phyloP scores from a whole-genome alignment of 2,113 vertebrate genomes.

The Pheucticus melanocephalus region DNA sequence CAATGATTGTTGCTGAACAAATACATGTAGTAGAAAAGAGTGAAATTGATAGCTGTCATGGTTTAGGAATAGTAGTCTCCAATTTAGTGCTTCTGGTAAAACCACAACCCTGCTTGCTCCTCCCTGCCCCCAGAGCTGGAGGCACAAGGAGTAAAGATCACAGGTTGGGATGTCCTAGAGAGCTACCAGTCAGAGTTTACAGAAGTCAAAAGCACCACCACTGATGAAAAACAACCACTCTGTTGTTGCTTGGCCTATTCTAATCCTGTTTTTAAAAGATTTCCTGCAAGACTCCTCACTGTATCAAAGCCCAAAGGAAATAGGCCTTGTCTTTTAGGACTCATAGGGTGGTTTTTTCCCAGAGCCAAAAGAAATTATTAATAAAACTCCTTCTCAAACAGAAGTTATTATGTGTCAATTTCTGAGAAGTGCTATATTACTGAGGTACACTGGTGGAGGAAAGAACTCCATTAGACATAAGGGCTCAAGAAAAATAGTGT shows the following conservation, averaged over 20 bases:
- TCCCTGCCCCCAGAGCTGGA: neutral
- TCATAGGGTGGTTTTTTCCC: fast-evolving
- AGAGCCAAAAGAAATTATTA: neutral
- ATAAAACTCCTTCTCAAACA: neutral
- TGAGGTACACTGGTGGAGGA: neutral
- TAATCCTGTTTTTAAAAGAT: neutral
- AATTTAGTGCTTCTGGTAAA: neutral
- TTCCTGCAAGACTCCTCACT: neutral
- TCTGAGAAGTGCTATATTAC: neutral
- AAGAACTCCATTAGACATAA: neutral
- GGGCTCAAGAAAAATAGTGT: neutral
- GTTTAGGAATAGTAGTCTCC: neutral
- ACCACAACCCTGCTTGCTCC: neutral
- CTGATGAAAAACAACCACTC: neutral
- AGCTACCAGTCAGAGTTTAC: neutral
- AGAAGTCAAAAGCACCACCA: neutral
- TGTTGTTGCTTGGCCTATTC: neutral
- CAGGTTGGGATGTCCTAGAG: neutral
- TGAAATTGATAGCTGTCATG: neutral
- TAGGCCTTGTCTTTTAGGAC: neutral
- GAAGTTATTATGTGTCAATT: neutral
- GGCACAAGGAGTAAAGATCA: neutral
- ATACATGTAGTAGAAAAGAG: neutral
- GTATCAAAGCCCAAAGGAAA: neutral
- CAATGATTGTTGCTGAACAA: neutral